Evolutionary conservation across 2,113 vertebrate species (phyloP).

Genomic region (Tragelaphus buxtoni): DNA sequence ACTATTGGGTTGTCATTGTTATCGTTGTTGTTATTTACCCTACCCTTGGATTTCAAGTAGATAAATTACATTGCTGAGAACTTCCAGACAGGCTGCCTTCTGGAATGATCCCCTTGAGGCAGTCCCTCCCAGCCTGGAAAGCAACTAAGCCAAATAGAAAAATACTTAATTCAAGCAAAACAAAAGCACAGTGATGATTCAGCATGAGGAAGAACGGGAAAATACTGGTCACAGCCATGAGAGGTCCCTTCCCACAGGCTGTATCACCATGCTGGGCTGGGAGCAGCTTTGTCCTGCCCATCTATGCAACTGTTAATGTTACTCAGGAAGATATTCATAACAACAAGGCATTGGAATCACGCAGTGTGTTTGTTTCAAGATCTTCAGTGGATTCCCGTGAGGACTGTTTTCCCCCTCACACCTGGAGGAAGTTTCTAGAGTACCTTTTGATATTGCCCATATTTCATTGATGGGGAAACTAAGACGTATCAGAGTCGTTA

Average conservation of each 20-base stretch:
- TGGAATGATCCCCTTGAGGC: not conserved
- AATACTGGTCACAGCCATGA: not conserved
- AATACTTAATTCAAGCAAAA: not conserved
- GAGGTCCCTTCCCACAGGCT: not conserved
- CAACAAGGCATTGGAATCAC: not conserved
- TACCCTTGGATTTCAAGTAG: not conserved
- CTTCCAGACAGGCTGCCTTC: not conserved
- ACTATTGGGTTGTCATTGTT: not conserved
- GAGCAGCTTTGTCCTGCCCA: not conserved
- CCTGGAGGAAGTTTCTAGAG: not conserved
- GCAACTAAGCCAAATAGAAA: conserved; percentile 26
- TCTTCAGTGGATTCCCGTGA: not conserved
- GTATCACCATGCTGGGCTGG: not conserved
- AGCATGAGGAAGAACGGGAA: not conserved
- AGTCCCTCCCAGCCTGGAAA: not conserved
- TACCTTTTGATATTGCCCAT: not conserved
- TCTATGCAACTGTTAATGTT: not conserved
- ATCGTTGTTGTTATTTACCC: no score
- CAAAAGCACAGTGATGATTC: conserved; percentile 40
- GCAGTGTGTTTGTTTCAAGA: not conserved
- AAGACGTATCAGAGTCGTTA: not conserved
- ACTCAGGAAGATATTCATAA: not conserved
- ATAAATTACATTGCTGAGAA: conserved; percentile 5
- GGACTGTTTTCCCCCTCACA: not conserved
- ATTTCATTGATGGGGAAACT: not conserved